These are phyloP conservation scores for Enteromius thamalakanensis DNA, from an alignment of 2,797 vertebrate genomes.

Conservation along the genomic window DNA sequence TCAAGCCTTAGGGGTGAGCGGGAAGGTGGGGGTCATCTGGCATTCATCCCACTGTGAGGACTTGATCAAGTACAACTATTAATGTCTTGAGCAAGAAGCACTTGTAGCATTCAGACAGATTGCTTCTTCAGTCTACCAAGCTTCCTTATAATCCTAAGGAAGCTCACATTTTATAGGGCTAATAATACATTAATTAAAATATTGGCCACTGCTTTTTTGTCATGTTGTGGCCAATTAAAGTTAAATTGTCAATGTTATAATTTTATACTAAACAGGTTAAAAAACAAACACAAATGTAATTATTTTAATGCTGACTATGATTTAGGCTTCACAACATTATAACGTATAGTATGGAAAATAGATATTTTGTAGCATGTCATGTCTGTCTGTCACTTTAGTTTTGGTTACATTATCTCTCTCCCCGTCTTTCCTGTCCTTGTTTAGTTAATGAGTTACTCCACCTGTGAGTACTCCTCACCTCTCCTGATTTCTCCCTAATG, in stretches of 20 bases:
- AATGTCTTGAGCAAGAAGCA: not conserved
- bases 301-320: not conserved
- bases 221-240: not conserved
- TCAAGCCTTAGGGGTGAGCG: slow-evolving; percentile 29
- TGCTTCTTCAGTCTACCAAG: not conserved
- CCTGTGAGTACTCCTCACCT: no score
- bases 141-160: not conserved
- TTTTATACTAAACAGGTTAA: not conserved
- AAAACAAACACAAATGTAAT: not conserved
- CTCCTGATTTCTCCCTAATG: no score
- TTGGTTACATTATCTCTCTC: no score
- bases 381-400: no score
- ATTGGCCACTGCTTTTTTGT: not conserved
- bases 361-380: no score
- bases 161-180: not conserved
- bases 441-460: no score
- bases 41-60: slow-evolving; percentile 15
- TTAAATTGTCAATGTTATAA: not conserved
- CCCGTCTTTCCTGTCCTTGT: no score
- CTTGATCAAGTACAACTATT: slow-evolving; percentile 7
- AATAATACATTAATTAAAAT: not conserved
- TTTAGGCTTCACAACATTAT: not conserved
- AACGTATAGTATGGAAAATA: not conserved
- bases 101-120: not conserved
- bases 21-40: slow-evolving; percentile 12